Conservation (phyloP, 2,888 invertebrate genomes). For the Parascotia fuliginaria region DNA sequence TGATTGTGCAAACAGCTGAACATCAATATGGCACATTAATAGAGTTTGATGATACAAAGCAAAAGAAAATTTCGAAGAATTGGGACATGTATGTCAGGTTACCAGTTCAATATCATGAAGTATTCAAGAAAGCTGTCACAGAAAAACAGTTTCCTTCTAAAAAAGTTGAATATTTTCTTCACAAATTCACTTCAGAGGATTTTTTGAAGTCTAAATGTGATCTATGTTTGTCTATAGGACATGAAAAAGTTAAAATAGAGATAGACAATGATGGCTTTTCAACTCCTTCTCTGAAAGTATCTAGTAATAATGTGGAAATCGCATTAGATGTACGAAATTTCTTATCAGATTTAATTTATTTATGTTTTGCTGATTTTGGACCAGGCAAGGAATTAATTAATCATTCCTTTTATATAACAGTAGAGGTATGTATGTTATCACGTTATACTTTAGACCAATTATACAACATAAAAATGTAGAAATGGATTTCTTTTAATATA, state of each 20-base stretch:
- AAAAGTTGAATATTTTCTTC: constrained; percentile 49
- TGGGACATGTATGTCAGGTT: constrained; percentile 62
- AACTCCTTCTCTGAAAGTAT: constrained; percentile 54
- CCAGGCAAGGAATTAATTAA: constrained; percentile 52
- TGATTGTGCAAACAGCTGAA: constrained; percentile 45
- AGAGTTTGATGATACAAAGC: constrained; percentile 43
- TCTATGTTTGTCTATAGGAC: constrained; percentile 51
- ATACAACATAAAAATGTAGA: too few relatives aligned
- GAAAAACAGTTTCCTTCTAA: constrained; percentile 39
- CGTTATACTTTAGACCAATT: too few relatives aligned
- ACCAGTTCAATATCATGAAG: constrained; percentile 53
- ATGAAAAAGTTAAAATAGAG: constrained; percentile 52
- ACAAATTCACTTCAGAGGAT: constrained; percentile 54
- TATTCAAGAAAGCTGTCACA: constrained; percentile 44
- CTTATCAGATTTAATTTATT: constrained; percentile 59
- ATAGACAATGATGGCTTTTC: constrained; percentile 63
- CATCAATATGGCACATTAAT: constrained; percentile 54
- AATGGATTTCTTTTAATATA: too few relatives aligned
- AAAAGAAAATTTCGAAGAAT: constrained; percentile 18
- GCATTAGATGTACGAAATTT: constrained; percentile 63
- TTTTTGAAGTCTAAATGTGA: constrained; percentile 58
- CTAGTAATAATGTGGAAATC: constrained; percentile 51
- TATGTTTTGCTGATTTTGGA: constrained; percentile 37
- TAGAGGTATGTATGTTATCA: constrained; percentile 65
- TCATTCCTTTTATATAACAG: constrained; percentile 55